phyloP scores from a whole-genome alignment of 2,888 invertebrate genomes.

The Diarsia dahlii region DNA sequence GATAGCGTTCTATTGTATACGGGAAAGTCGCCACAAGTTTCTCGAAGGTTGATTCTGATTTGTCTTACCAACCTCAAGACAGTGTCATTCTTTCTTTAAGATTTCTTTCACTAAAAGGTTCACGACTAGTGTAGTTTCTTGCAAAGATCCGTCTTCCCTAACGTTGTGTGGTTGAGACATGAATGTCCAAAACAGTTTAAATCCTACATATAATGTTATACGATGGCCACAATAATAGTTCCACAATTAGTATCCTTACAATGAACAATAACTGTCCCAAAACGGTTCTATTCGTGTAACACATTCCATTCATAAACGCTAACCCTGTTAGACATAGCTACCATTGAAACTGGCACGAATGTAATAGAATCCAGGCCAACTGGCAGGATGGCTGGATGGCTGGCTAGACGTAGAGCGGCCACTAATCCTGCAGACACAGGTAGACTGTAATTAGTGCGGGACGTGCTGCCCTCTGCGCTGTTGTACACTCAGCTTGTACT shows the following conservation, averaged over 20 bases:
- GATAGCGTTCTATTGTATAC: not conserved
- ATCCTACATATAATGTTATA: not conserved
- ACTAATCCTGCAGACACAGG: conserved; percentile 43
- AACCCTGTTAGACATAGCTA: not conserved
- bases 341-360: conserved; percentile 13
- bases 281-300: not conserved
- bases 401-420: conserved; percentile 11
- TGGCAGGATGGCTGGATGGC: not conserved
- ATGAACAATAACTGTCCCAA: not conserved
- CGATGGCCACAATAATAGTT: not conserved
- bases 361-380: conserved; percentile 7
- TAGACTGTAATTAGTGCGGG: conserved; percentile 38
- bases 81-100: not conserved
- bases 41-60: not conserved
- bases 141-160: not conserved
- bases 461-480: not conserved
- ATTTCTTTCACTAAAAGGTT: too few relatives aligned
- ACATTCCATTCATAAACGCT: conserved; percentile 22
- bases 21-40: not conserved
- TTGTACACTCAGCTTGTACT: conserved; percentile 9
- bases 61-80: not conserved
- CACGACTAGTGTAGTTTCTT: not conserved
- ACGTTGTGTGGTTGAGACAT: not conserved
- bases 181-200: not conserved
- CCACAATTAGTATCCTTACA: not conserved